These are phyloP conservation scores for Menura novaehollandiae DNA, from an alignment of 2,113 vertebrate species.

Conservation along the genomic window DNA sequence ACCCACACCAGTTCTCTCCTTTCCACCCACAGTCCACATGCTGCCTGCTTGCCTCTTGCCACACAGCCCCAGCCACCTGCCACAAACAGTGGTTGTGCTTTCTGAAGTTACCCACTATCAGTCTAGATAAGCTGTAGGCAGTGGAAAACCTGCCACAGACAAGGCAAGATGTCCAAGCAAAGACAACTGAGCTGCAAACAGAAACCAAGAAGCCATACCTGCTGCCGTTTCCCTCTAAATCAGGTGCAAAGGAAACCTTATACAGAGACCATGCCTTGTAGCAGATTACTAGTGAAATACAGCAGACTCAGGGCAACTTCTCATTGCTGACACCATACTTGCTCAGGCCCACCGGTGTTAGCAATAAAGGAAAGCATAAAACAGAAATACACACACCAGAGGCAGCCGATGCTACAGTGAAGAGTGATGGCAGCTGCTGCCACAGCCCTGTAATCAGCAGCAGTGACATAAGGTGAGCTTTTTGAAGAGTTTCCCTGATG, in stretches of 20 bases:
- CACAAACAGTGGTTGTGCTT: background rate
- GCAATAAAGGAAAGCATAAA: background rate
- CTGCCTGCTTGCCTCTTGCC: background rate
- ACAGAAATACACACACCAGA: background rate
- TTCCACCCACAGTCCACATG: background rate
- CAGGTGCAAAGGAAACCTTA: background rate
- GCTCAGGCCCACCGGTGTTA: background rate
- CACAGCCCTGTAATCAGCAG: background rate
- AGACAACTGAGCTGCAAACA: background rate
- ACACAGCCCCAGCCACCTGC: background rate
- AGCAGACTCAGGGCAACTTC: background rate
- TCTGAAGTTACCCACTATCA: background rate
- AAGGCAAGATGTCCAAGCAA: background rate
- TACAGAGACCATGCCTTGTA: fast-evolving
- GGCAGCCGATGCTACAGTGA: background rate
- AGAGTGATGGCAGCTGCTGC: background rate
- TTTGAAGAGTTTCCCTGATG: background rate
- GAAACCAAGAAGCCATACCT: background rate
- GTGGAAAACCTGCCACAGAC: background rate
- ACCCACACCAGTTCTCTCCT: background rate
- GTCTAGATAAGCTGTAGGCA: background rate
- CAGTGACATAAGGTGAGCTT: background rate
- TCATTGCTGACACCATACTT: background rate
- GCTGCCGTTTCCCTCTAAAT: background rate
- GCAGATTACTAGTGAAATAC: background rate